phyloP scores from a whole-genome alignment of 2,113 vertebrate species.

The Ictidomys tridecemlineatus region DNA sequence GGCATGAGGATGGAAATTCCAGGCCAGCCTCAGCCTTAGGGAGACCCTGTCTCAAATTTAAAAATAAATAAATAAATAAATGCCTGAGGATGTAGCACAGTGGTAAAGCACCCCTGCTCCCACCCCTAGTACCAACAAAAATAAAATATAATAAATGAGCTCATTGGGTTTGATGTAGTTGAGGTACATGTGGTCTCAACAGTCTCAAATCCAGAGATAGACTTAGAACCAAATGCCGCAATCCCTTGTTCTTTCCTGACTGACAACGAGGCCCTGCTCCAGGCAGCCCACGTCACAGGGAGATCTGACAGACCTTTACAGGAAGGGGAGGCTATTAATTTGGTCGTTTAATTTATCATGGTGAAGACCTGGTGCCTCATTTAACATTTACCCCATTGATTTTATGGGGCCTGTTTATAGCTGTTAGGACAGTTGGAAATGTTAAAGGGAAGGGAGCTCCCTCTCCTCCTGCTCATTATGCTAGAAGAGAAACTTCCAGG shows the following conservation, averaged over 20 bases:
- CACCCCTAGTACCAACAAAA: not conserved
- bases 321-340: slow-evolving; percentile 71
- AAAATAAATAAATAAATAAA: not conserved
- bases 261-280: slow-evolving; percentile 51
- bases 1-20: not conserved
- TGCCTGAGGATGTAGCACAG: not conserved
- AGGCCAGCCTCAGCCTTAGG: not conserved
- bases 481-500: accelerated
- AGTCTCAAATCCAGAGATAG: slow-evolving; percentile 35
- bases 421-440: not conserved
- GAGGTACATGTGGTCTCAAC: slow-evolving; percentile 41
- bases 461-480: not conserved
- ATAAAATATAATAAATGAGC: not conserved
- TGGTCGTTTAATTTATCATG: slow-evolving; percentile 75
- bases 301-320: slow-evolving; percentile 67
- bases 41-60: not conserved
- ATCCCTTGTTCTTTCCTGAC: slow-evolving; percentile 16
- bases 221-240: slow-evolving; percentile 67
- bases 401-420: slow-evolving; percentile 65
- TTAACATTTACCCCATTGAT: slow-evolving; percentile 68
- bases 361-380: slow-evolving; percentile 43
- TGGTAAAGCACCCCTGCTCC: not conserved
- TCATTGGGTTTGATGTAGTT: not conserved
- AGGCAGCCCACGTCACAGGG: slow-evolving; percentile 58
- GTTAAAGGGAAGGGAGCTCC: not conserved